A percentile compares a stretch with the other conserved stretches of the same genome.
These are phyloP conservation scores for Barypeithes pellucidus DNA, from an alignment of 2,888 invertebrate species.

Conservation along the genomic window DNA sequence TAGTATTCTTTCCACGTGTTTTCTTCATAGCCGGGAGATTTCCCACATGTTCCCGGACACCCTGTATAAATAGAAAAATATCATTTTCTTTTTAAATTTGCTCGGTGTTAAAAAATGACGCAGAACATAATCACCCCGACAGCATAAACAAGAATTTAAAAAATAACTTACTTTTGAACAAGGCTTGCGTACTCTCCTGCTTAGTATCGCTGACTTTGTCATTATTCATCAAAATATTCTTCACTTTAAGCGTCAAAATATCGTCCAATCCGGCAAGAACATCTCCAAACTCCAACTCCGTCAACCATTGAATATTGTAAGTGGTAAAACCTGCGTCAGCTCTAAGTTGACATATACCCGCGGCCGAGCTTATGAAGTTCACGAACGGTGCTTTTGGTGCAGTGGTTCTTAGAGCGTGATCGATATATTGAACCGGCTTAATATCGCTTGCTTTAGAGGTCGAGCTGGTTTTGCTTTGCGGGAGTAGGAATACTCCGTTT, in stretches of 20 bases:
- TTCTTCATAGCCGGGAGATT: too few relatives aligned
- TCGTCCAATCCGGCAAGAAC: constrained; percentile 64
- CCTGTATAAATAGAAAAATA: too few relatives aligned
- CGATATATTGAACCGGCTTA: constrained; percentile 65
- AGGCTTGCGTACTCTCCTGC: constrained; percentile 64
- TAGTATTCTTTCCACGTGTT: too few relatives aligned
- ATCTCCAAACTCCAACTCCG: constrained; percentile 62
- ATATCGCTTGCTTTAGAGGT: constrained; percentile 60
- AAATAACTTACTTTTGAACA: constrained; percentile 66
- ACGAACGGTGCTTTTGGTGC: constrained; percentile 67
- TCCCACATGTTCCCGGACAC: too few relatives aligned
- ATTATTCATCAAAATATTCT: constrained; percentile 64
- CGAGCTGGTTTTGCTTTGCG: constrained; percentile 60
- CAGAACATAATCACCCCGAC: too few relatives aligned
- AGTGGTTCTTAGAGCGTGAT: constrained; percentile 64
- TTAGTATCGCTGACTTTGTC: constrained; percentile 62
- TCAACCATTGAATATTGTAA: constrained; percentile 65
- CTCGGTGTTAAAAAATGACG: too few relatives aligned
- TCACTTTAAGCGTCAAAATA: constrained; percentile 62
- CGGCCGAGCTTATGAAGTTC: constrained; percentile 64
- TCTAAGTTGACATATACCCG: constrained; percentile 64
- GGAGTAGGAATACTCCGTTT: constrained; percentile 65
- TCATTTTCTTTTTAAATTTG: too few relatives aligned
- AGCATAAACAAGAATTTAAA: too few relatives aligned
- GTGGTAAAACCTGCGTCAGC: constrained; percentile 65